Conservation (phyloP, 2,113 vertebrate genomes). For the Ochotona princeps region DNA sequence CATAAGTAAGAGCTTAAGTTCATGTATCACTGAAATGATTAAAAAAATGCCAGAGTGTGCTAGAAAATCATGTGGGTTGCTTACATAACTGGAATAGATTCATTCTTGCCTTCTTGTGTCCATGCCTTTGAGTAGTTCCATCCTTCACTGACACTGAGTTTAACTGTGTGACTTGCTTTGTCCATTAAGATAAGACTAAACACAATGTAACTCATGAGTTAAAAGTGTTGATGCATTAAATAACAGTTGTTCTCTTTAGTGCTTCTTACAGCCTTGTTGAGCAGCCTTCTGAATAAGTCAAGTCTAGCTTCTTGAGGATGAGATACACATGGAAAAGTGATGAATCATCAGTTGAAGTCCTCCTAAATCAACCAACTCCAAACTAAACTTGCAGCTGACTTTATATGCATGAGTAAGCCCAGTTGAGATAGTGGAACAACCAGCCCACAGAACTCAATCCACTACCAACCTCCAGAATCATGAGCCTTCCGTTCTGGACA, state of each 20-base stretch:
- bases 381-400: background rate
- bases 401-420: background rate
- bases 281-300: background rate
- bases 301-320: background rate
- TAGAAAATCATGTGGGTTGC: background rate
- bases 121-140: background rate
- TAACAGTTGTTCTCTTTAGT: background rate
- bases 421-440: constrained; percentile 1
- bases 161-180: background rate
- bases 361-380: background rate
- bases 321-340: background rate
- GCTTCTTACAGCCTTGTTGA: background rate
- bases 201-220: background rate
- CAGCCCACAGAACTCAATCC: background rate
- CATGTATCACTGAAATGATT: background rate
- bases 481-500: background rate
- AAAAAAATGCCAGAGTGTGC: background rate
- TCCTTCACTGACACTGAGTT: background rate
- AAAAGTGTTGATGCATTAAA: background rate
- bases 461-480: background rate
- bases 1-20: background rate
- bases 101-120: background rate
- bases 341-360: background rate
- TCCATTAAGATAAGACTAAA: background rate
- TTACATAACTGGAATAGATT: background rate